Conservation (phyloP, 2,113 vertebrate genomes). For the Halcyon senegalensis region DNA sequence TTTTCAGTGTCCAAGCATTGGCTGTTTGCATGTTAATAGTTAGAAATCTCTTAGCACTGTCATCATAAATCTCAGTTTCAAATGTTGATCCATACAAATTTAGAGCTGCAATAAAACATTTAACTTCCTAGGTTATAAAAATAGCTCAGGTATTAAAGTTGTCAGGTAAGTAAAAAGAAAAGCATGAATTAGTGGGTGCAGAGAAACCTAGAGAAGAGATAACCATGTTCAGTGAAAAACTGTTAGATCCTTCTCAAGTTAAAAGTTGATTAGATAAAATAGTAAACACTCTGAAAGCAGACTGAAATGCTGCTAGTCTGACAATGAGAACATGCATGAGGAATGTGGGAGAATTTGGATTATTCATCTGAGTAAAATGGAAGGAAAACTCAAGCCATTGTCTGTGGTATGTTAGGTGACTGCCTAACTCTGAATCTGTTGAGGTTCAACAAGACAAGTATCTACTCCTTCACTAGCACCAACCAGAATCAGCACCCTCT, state of each 20-base stretch:
- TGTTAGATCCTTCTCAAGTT: background rate
- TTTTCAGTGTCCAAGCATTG: background rate
- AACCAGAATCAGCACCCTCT: background rate
- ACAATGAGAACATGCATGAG: background rate
- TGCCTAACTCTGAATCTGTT: background rate
- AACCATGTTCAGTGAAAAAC: background rate
- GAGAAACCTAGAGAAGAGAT: background rate
- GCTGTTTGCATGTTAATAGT: background rate
- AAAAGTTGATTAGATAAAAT: background rate
- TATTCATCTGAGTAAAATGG: background rate
- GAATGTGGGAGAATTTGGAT: background rate
- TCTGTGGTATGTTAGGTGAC: background rate
- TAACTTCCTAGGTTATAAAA: background rate
- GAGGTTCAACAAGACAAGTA: fast-evolving
- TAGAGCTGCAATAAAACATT: background rate
- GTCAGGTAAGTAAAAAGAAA: background rate
- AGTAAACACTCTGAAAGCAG: background rate
- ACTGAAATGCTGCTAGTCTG: background rate
- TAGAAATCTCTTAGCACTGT: background rate
- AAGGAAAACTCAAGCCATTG: background rate
- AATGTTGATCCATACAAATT: background rate
- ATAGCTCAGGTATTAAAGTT: background rate
- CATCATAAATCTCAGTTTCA: background rate
- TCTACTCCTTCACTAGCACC: background rate
- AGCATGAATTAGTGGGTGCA: background rate